Conservation (phyloP, 1,140 invertebrate genomes). For the Adelges cooleyi region DNA sequence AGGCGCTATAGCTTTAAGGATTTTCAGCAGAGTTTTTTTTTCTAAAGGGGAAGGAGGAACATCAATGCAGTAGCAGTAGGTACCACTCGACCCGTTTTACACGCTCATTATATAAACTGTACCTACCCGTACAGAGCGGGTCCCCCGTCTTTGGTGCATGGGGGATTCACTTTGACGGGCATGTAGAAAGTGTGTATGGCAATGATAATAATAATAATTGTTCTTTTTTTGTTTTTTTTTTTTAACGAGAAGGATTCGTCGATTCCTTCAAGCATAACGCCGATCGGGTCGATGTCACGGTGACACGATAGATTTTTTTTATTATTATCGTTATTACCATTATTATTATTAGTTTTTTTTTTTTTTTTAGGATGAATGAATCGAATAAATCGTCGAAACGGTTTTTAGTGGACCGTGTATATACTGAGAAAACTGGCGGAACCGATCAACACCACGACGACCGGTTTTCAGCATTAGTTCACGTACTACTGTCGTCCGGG, state of each 20-base stretch:
- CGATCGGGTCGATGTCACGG: slow-evolving; percentile 12
- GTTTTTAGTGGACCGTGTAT: slow-evolving; percentile 7
- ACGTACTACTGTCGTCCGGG: neutral
- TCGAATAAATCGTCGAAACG: slow-evolving; percentile 21
- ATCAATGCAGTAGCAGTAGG: no score
- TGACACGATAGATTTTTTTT: neutral
- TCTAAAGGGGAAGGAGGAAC: no score
- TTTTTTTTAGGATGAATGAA: slow-evolving; percentile 15
- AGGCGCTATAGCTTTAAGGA: no score
- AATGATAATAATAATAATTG: neutral
- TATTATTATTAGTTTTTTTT: neutral
- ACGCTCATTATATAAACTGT: no score
- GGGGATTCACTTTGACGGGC: no score
- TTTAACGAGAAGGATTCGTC: neutral
- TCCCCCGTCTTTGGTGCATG: no score
- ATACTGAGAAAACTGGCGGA: slow-evolving; percentile 23
- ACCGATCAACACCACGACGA: neutral
- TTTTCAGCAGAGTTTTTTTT: no score
- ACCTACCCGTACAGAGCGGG: no score
- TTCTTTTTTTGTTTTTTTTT: neutral
- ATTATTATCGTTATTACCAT: no score
- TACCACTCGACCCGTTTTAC: no score
- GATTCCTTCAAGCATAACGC: slow-evolving; percentile 6
- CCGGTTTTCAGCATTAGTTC: neutral
- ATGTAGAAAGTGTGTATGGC: no score